Evolutionary conservation across 2,888 invertebrate genomes (phyloP), one percentile per base, ranked within the genome.

Genomic region (Mesochorus sp.): DNA sequence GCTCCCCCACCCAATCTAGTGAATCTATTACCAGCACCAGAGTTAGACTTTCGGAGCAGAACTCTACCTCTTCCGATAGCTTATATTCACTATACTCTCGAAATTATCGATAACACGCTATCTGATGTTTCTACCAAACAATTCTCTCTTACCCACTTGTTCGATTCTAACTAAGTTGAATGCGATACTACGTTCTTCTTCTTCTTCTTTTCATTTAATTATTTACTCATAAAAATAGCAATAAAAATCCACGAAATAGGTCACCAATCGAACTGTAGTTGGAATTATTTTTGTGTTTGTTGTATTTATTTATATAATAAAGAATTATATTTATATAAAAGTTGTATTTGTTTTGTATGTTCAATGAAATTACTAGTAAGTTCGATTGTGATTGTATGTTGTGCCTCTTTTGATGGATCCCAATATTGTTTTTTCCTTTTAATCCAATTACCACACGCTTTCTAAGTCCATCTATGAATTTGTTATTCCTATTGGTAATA

Each of bases 41-140:
- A 26, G 3, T 44, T 37, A 3, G 44, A 62, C 47, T 67, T 10
- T 12, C 14, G n/a, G 44, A 59, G 26, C 57, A 37, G 53, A 39
- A 39, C 21, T 6, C 37, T 19, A 0, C 39, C 19, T 42, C 8
- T 34, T n/a, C 10, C 31, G 26, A 67, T 67, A 37, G 10, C 53
- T 37, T 37, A 49, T 49, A 39, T 53, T 34, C 47, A 47, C 31
- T 8, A 5, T 28, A 44, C 12, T 31, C 28, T 49, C 19, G n/a
- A 39, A 74, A 74, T 67, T 74, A 67, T 67, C 67, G 74, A 53
- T 53, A 6, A 12, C 59, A 59, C 49, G 47, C 61, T 57, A 70
- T 72, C 59, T 26, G 26, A 47, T 14, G 8, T 37, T 39, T 8
- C 17, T 1, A 47, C 47, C 31, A 3, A 4, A 6, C 34, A 10